Percentiles rank a stretch among this genome's conserved stretches.
phyloP scores from a whole-genome alignment of 2,797 vertebrate species.

The Chloroceryle inda region DNA sequence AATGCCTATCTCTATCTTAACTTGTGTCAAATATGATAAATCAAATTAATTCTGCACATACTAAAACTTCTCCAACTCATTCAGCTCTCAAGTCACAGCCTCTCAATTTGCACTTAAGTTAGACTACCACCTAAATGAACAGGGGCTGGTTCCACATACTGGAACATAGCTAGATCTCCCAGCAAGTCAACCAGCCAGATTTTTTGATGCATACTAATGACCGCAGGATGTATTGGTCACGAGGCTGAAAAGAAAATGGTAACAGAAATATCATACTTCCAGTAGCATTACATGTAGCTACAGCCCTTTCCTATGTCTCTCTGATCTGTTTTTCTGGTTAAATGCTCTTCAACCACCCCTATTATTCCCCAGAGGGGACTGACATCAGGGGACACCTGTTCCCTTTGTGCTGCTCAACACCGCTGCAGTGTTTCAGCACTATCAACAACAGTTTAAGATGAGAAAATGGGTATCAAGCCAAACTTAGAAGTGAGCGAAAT shows the following conservation, averaged over 20 bases:
- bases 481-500: neutral
- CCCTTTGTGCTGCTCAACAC: neutral
- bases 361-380: accelerated
- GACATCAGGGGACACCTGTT: neutral
- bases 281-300: neutral
- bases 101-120: neutral
- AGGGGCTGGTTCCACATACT: neutral
- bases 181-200: neutral
- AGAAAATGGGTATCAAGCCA: neutral
- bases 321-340: neutral
- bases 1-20: constrained; percentile 22
- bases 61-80: constrained; percentile 26
- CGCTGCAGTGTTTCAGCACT: neutral
- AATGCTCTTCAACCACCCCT: accelerated
- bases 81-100: neutral
- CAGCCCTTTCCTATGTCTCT: neutral
- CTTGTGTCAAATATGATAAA: constrained; percentile 55
- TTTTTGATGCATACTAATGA: neutral
- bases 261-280: neutral
- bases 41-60: constrained; percentile 56
- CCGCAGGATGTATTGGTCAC: accelerated
- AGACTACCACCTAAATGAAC: neutral
- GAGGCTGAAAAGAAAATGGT: accelerated
- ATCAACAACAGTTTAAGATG: neutral
- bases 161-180: neutral